Percentiles rank a stretch among this genome's conserved stretches.
Evolutionary conservation across 2,797 vertebrate species (phyloP).

Genomic region (Spinus pinus): DNA sequence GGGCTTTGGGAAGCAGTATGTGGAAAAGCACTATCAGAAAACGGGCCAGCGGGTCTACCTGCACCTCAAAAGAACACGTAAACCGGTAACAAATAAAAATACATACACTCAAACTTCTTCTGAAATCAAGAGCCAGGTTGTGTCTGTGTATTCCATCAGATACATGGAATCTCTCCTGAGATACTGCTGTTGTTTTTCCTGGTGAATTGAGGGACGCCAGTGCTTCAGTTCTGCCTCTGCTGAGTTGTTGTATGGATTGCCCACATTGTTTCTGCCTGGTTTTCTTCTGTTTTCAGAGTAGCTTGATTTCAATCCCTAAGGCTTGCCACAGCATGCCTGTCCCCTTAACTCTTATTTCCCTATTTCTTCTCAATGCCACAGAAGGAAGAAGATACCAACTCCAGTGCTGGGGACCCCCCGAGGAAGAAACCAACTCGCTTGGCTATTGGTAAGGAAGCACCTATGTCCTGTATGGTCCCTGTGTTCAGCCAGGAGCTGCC

Average conservation of each 20-base stretch:
- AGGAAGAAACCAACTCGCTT: slow-evolving; percentile 97
- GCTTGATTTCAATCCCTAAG: background rate
- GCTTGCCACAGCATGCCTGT: background rate
- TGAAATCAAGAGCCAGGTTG: background rate
- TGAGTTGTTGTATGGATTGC: background rate
- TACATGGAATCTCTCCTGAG: background rate
- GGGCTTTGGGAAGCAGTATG: slow-evolving; percentile 92
- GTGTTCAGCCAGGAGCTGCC: background rate
- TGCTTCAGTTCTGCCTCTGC: background rate
- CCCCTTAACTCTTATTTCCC: background rate
- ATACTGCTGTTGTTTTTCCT: background rate
- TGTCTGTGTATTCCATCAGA: background rate
- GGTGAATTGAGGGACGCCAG: background rate
- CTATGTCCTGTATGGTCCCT: rapidly evolving
- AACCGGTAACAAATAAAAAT: slow-evolving; percentile 69
- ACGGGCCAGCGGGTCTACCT: slow-evolving; percentile 92
- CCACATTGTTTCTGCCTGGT: rapidly evolving
- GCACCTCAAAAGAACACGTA: slow-evolving; percentile 91
- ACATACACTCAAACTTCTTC: rapidly evolving
- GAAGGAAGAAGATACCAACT: slow-evolving; percentile 89
- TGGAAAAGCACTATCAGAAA: slow-evolving; percentile 88
- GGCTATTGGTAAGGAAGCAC: slow-evolving; percentile 85
- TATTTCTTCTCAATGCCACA: slow-evolving; percentile 35
- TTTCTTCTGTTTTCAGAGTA: background rate
- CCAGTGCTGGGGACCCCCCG: slow-evolving; percentile 92